Base-by-base conservation (phyloP, 2,888 invertebrate species). In the Netelia virgata region DNA sequence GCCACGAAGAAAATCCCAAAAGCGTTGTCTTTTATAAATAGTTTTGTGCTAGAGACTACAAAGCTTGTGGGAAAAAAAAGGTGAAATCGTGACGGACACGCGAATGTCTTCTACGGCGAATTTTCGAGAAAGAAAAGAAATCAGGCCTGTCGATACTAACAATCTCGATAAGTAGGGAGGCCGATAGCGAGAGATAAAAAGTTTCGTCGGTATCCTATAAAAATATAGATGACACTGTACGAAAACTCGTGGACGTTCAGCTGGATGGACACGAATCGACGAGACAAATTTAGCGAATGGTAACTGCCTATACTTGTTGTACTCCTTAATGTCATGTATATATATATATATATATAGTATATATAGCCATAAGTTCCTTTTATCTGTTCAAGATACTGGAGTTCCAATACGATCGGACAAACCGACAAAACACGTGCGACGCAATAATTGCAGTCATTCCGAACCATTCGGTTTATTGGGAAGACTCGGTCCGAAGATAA, bases 391-490 rank as follows among this genome's bases (percentile, higher is more conserved):
- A 16, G 50, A 75, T 72, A 75, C 66, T 63, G 50, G 36, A 20
- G 79, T 66, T 75, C 64, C 72, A 14, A 70, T 72, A 77, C 76
- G 55, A 85, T 77, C 77, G 79, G 64, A 68, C 64, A 74, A 80
- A 83, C 83, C 86, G 86, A 86, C 86, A 86, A 87, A 89, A 90
- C 92, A 92, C 91, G 91, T 91, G 88, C 91, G 88, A 89, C 89
- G 89, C 90, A 88, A 92, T 92, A 92, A 92, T 92, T 91, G 90
- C 92, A 92, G 91, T 92, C 89, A 91, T 92, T 92, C 89, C 90
- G 88, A 90, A 89, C 91, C 88, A 91, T 91, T 92, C 92, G 88
- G 89, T 91, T 92, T 92, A 92, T 92, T 92, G 89, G 89, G 86
- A 82, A 82, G 80, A 75, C 76, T 77, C 70, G 64, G 83, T 55